Percentiles rank a stretch among this genome's conserved stretches.
These are phyloP conservation scores for Petrocephalus sullivani DNA, from an alignment of 2,797 vertebrate species.

Conservation along the genomic window DNA sequence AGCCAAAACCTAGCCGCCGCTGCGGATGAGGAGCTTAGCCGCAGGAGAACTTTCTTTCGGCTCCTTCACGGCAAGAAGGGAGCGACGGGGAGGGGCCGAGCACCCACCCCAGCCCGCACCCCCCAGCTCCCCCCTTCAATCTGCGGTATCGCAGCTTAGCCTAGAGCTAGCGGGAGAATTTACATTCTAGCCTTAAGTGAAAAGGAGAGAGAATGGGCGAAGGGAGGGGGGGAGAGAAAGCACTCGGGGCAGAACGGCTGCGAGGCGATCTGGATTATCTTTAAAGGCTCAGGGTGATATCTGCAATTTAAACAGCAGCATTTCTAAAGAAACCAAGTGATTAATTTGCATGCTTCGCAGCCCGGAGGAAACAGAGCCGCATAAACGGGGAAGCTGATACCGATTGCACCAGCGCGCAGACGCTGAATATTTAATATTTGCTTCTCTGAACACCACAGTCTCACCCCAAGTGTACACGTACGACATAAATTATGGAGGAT, in stretches of 20 bases:
- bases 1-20: background rate
- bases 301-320: constrained; percentile 59
- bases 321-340: constrained; percentile 45
- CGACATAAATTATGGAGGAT: constrained; percentile 15
- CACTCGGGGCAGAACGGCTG: constrained; percentile 69
- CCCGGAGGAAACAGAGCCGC: constrained; percentile 71
- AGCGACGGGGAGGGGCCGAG: background rate
- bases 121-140: constrained; percentile 55
- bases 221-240: constrained; percentile 40
- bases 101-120: constrained; percentile 20
- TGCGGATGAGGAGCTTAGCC: background rate
- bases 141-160: constrained; percentile 59
- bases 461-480: constrained; percentile 14
- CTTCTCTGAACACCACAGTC: constrained; percentile 49
- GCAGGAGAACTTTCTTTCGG: background rate
- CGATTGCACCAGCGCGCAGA: constrained; percentile 71
- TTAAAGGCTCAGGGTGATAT: constrained; percentile 72
- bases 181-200: constrained; percentile 54
- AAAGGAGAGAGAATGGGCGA: constrained; percentile 58
- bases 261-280: constrained; percentile 78
- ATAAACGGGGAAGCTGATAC: constrained; percentile 76
- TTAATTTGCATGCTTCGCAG: constrained; percentile 71
- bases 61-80: background rate
- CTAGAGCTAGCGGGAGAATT: constrained; percentile 61
- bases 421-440: constrained; percentile 70